Evolutionary conservation across 2,113 vertebrate genomes (phyloP).

Genomic region (Neopipo cinnamomea): DNA sequence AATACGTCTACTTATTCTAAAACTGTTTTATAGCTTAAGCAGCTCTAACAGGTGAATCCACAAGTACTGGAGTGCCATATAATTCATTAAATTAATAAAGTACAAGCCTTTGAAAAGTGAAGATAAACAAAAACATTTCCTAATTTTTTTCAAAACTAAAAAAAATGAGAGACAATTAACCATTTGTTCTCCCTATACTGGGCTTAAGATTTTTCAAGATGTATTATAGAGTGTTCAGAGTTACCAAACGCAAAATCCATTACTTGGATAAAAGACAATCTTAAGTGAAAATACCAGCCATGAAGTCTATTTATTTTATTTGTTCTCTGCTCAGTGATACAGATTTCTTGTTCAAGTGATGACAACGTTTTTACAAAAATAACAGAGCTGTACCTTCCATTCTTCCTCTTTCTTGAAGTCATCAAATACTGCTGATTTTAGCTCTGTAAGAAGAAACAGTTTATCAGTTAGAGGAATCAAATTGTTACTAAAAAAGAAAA

Average conservation of each 20-base stretch:
- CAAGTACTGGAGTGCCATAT: neutral
- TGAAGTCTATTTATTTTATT: neutral
- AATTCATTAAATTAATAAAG: neutral
- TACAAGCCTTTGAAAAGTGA: neutral
- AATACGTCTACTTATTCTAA: neutral
- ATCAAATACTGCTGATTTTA: conserved; percentile 77
- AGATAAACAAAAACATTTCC: neutral
- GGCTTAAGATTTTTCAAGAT: neutral
- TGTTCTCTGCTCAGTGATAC: neutral
- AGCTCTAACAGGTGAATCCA: neutral
- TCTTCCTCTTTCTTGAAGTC: conserved; percentile 78
- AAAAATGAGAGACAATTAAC: neutral
- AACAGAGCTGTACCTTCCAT: conserved; percentile 76
- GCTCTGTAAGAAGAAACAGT: conserved; percentile 61
- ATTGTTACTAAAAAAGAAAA: neutral
- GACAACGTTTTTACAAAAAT: neutral
- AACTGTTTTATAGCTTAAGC: neutral
- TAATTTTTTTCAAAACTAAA: neutral
- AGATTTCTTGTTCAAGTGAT: neutral
- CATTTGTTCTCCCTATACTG: neutral
- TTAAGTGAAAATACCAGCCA: neutral
- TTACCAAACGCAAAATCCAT: neutral
- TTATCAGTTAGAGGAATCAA: neutral
- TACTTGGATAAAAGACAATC: neutral
- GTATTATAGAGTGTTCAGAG: neutral